Base-by-base conservation (phyloP, 2,888 invertebrate genomes). In the Cerastis rubricosa region DNA sequence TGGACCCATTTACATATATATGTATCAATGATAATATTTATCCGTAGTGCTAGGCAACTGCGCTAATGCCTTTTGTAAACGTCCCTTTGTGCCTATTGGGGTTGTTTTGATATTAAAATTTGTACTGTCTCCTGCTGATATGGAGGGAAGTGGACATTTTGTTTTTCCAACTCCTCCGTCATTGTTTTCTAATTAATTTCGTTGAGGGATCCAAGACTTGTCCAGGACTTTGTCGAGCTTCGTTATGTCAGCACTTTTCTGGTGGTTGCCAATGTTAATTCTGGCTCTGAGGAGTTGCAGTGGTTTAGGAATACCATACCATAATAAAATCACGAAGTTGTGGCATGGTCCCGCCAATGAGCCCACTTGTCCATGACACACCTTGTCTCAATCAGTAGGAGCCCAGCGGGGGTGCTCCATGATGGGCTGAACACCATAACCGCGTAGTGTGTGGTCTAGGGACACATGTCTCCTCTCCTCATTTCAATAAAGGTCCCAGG, bases 371-470 rank as follows among this genome's bases (percentile, higher is more conserved):
- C 22, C 19, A 57, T 51, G 25, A 61, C 47, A 47, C 67, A 51
- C 51, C 67, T 64, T 45, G 47, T 64, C 25, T 78, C 68, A 66
- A 70, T 57, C 51, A 70, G 51, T 43, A 6, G 17, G 25, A n/a
- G 19, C 76, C n/a, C 85, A 69, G 76, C 71, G 65, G 85, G 76
- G 51, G 71, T 63, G n/a, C 40, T 47, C 19, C 64, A 9, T 43
- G 29, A 63, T 68, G 69, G 45, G 29, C 40, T 14, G 25, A 8
- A 63, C 35, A 54, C 63, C 70, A 72, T 70, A 40, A 35, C 22
- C 49, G 54, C 84, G 12, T 83, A 84, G 84, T 85, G 84, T 85
- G 84, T 85, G 84, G 84, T 86, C 84, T 73, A 71, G 68, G 49
- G 80, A 65, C 86, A 81, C 47, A 70, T 85, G 83, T 86, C 66